Conservation (phyloP, 2,797 vertebrate species). For the Ambastaia sidthimunki region DNA sequence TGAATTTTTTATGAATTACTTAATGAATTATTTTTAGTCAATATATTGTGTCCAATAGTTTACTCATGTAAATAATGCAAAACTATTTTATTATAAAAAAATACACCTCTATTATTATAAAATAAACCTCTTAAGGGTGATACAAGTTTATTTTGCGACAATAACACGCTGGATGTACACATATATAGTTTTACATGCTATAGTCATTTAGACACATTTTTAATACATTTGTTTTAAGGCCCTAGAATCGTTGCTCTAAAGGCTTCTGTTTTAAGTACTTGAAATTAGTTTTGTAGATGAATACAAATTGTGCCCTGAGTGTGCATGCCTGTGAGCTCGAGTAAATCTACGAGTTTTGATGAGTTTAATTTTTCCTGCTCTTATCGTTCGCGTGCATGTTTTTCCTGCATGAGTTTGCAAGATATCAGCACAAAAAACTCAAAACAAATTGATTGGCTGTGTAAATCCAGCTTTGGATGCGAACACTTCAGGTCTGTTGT, state of each 20-base stretch:
- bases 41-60: no score
- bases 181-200: no score
- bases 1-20: no score
- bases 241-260: background rate
- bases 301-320: background rate
- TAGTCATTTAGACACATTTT: background rate
- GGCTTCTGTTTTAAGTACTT: background rate
- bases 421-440: background rate
- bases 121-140: no score
- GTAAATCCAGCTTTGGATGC: background rate
- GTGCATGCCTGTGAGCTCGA: background rate
- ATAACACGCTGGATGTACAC: no score
- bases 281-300: background rate
- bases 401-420: background rate
- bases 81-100: no score
- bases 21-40: no score
- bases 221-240: background rate
- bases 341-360: background rate
- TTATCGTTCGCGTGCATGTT: background rate
- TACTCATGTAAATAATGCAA: no score
- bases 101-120: no score
- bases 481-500: background rate
- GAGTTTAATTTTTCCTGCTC: background rate
- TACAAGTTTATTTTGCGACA: no score
- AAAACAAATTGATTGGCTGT: background rate